Percentiles rank a stretch among this genome's conserved stretches.
Conservation (phyloP, 2,797 vertebrate genomes). For the Hippopotamyrus pictus region DNA sequence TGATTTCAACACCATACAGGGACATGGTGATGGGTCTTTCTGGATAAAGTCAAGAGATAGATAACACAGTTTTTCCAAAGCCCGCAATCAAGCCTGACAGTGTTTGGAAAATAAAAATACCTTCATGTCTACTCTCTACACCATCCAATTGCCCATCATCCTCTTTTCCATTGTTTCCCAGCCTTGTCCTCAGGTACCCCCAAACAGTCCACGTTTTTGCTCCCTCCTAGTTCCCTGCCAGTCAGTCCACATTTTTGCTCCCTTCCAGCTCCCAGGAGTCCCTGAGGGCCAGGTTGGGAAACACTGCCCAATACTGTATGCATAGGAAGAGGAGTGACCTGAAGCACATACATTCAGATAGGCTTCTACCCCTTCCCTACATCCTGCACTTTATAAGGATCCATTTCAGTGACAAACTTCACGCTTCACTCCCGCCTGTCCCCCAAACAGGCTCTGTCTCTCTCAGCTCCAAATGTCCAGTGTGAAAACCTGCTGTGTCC, state of each 20-base stretch:
- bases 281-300: not conserved
- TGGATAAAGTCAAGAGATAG: not conserved
- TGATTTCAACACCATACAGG: not conserved
- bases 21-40: not conserved
- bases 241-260: not conserved
- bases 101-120: not conserved
- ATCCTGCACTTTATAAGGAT: conserved; percentile 13
- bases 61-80: not conserved
- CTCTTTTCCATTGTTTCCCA: not conserved
- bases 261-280: not conserved
- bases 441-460: not conserved
- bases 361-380: not conserved
- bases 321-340: not conserved
- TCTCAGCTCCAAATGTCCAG: not conserved
- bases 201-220: not conserved
- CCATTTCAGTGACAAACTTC: not conserved
- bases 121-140: not conserved
- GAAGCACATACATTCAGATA: not conserved
- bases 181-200: not conserved
- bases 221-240: not conserved
- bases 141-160: not conserved
- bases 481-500: not conserved
- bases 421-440: conserved; percentile 25
- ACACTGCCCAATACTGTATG: not conserved
- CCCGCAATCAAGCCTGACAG: not conserved